Percentiles rank a stretch among this genome's conserved stretches.
Conservation (phyloP, 2,113 vertebrate species). For the Anarrhichthys ocellatus region DNA sequence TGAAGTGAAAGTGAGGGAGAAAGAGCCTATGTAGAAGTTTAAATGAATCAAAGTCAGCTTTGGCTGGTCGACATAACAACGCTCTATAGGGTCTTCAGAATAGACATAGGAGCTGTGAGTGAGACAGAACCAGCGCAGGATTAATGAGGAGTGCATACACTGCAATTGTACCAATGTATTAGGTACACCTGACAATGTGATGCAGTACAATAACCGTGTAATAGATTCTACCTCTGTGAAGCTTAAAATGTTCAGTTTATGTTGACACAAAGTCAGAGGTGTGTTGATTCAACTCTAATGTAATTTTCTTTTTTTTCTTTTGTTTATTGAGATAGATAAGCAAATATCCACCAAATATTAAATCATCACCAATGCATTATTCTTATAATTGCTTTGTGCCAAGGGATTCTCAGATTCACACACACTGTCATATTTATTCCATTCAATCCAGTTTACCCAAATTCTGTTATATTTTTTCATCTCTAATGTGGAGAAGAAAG, state of each 20-base stretch:
- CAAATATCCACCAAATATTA: too few species aligned
- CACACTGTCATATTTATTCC: too few species aligned
- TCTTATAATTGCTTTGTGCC: too few species aligned
- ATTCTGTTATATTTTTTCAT: too few species aligned
- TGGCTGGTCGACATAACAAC: slow-evolving; percentile 9
- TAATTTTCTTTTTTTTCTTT: neutral
- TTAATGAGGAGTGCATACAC: slow-evolving; percentile 3
- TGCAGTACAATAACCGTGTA: neutral
- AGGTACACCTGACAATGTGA: neutral
- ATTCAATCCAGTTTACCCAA: too few species aligned
- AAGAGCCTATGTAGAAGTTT: slow-evolving; percentile 32
- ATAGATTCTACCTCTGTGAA: neutral
- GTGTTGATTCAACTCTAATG: neutral
- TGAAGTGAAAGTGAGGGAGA: slow-evolving; percentile 44
- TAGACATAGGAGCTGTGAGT: slow-evolving; percentile 13
- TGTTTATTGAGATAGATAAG: too few species aligned
- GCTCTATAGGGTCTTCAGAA: slow-evolving; percentile 3
- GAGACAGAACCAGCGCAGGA: neutral
- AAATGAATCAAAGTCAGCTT: slow-evolving; percentile 59
- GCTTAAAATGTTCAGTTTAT: neutral
- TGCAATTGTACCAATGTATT: neutral
- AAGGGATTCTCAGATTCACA: too few species aligned
- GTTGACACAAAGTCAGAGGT: neutral
- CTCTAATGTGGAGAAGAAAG: too few species aligned
- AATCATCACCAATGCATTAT: too few species aligned